These are phyloP conservation scores for Scylla paramamosain DNA, from an alignment of 1,140 invertebrate species.

Conservation along the genomic window DNA sequence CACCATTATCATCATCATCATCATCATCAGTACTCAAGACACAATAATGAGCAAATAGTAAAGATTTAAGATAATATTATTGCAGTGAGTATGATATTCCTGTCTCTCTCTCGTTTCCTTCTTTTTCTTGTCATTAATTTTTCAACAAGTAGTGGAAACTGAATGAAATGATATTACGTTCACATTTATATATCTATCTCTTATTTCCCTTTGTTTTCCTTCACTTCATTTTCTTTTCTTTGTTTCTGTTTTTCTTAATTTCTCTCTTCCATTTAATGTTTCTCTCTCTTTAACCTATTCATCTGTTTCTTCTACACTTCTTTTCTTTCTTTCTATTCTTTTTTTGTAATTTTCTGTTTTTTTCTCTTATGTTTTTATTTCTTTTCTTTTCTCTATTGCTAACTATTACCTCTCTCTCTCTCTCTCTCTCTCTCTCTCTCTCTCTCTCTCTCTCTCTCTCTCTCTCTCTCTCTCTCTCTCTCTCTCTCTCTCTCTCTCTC, in stretches of 20 bases:
- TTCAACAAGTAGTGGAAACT: too few relatives aligned
- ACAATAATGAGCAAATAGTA: too few relatives aligned
- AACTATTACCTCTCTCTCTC: not conserved
- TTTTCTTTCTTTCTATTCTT: not conserved
- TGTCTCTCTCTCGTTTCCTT: too few relatives aligned
- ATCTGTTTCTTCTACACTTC: not conserved
- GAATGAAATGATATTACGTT: not conserved
- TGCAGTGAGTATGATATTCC: too few relatives aligned
- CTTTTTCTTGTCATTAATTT: too few relatives aligned
- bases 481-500: not conserved
- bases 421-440: conserved; percentile 24
- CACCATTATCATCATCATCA: too few relatives aligned
- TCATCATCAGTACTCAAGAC: too few relatives aligned
- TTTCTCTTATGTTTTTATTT: not conserved
- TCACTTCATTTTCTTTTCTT: too few relatives aligned
- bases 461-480: not conserved
- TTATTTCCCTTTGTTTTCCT: not conserved
- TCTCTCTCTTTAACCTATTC: not conserved
- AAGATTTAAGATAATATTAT: too few relatives aligned
- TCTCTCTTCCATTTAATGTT: not conserved
- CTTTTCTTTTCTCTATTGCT: not conserved
- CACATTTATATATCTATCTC: not conserved
- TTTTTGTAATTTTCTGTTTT: not conserved
- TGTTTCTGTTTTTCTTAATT: not conserved
- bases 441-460: conserved; percentile 10